Conservation (phyloP, 2,113 vertebrate genomes). For the Malaclemys terrapin region DNA sequence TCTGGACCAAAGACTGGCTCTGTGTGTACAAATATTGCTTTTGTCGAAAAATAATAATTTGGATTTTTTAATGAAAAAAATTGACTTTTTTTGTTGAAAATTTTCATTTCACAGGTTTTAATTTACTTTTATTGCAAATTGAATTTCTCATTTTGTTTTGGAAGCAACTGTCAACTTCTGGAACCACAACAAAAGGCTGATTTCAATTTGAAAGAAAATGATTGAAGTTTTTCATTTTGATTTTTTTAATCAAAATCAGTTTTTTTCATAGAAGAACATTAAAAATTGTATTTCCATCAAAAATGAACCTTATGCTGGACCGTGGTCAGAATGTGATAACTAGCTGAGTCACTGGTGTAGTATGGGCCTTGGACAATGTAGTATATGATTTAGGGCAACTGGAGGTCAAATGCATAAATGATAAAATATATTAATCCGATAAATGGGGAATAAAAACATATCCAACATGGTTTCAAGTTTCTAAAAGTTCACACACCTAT, state of each 20-base stretch:
- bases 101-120: not conserved
- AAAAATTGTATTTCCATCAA: not conserved
- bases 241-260: not conserved
- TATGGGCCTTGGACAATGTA: accelerated
- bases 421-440: not conserved
- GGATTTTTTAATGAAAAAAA: not conserved
- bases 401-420: not conserved
- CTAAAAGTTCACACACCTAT: not conserved
- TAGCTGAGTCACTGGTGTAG: not conserved
- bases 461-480: not conserved
- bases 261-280: not conserved
- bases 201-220: not conserved
- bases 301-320: not conserved
- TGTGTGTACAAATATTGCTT: not conserved
- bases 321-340: accelerated
- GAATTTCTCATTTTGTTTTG: not conserved
- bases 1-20: not conserved
- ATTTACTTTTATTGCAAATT: not conserved
- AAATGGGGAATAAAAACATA: not conserved
- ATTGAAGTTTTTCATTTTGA: not conserved
- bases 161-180: not conserved
- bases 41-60: not conserved
- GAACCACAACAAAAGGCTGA: not conserved
- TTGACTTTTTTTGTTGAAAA: not conserved
- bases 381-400: not conserved